Evolutionary conservation across 2,888 invertebrate genomes (phyloP).

Genomic region (Thumatha senex): DNA sequence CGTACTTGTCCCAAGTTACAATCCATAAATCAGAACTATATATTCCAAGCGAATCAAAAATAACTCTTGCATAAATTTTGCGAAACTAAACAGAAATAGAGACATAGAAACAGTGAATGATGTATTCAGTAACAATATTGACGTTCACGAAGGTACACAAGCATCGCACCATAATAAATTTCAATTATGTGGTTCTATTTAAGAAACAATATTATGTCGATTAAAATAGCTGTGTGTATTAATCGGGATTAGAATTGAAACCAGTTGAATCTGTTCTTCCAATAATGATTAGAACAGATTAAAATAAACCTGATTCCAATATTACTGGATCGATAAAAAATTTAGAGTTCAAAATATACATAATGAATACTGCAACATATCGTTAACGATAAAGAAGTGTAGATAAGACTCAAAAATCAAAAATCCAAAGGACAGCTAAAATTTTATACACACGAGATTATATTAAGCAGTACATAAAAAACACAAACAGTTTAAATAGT

Average conservation of each 20-base stretch:
- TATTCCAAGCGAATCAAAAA: constrained; percentile 18
- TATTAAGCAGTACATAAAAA: too few species aligned
- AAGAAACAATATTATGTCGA: constrained; percentile 51
- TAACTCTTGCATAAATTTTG: constrained; percentile 25
- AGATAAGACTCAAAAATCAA: too few species aligned
- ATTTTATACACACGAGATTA: too few species aligned
- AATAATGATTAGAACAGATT: too few species aligned
- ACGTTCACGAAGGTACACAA: constrained; percentile 37
- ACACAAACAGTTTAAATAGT: too few species aligned
- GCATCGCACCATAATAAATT: constrained; percentile 40
- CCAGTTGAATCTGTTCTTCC: too few species aligned
- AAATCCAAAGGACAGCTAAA: too few species aligned
- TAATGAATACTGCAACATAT: too few species aligned
- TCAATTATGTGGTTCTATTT: constrained; percentile 51
- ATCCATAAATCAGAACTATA: constrained; percentile 8
- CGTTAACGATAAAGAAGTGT: too few species aligned
- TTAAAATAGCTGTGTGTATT: constrained; percentile 47
- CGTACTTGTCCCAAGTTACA: constrained; percentile 1
- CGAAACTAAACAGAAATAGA: constrained; percentile 34
- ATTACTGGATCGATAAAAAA: too few species aligned
- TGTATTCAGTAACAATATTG: constrained; percentile 33
- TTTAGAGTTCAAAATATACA: too few species aligned
- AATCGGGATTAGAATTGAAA: constrained; percentile 36
- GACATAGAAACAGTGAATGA: constrained; percentile 25
- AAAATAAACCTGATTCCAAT: too few species aligned